Percentiles rank a stretch among this genome's conserved stretches.
These are phyloP conservation scores for Alauda arvensis DNA, from an alignment of 2,797 vertebrate genomes.

Conservation along the genomic window DNA sequence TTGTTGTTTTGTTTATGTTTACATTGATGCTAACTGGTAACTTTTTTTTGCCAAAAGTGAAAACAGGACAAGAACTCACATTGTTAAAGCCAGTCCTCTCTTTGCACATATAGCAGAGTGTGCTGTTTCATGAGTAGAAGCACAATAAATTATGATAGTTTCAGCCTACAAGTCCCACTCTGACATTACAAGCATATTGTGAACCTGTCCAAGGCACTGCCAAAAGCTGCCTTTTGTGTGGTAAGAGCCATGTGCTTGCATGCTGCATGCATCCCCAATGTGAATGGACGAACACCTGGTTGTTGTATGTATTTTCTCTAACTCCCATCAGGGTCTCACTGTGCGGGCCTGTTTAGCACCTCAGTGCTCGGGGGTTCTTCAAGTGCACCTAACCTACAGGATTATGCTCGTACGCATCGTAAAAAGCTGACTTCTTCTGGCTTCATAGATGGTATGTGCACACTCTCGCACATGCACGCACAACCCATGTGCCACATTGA, in stretches of 20 bases:
- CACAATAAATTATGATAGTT: constrained; percentile 53
- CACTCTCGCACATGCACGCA: constrained; percentile 79
- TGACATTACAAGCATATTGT: constrained; percentile 77
- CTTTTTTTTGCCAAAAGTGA: constrained; percentile 40
- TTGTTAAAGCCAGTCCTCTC: constrained; percentile 41
- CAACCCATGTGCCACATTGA: constrained; percentile 47
- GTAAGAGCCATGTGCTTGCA: constrained; percentile 83
- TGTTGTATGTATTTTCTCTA: constrained; percentile 90
- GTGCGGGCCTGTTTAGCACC: constrained; percentile 91
- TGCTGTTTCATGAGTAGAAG: constrained; percentile 52
- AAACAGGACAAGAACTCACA: constrained; percentile 46
- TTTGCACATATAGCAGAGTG: constrained; percentile 53
- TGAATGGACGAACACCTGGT: constrained; percentile 84
- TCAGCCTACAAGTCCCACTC: constrained; percentile 59
- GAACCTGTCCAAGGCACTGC: constrained; percentile 74
- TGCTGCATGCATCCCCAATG: constrained; percentile 82
- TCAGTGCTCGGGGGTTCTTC: constrained; percentile 91
- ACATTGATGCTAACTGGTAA: constrained; percentile 45
- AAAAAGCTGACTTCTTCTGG: constrained; percentile 93
- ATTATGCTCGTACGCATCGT: constrained; percentile 92
- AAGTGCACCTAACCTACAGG: constrained; percentile 93
- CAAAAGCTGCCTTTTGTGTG: constrained; percentile 75
- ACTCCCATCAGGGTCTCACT: constrained; percentile 93
- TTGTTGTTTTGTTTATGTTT: constrained; percentile 38
- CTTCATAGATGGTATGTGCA: constrained; percentile 95